Evolutionary conservation across 1,140 invertebrate genomes (phyloP).

Genomic region (Pogonomyrmex californicus): DNA sequence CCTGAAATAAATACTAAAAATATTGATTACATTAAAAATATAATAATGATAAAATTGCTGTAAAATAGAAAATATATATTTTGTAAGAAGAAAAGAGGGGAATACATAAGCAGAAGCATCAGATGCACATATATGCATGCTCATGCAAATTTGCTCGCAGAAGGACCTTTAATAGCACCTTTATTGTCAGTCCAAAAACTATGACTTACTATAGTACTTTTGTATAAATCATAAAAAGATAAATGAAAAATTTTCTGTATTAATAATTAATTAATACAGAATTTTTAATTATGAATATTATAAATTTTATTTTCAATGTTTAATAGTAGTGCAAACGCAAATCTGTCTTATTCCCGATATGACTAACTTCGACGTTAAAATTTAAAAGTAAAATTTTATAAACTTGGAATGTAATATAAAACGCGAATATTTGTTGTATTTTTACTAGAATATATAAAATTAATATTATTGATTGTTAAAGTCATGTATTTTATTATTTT

Average conservation of each 20-base stretch:
- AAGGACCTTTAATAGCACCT: slow-evolving; percentile 27
- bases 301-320: not conserved
- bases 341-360: not conserved
- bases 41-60: slow-evolving; percentile 22
- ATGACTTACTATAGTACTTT: not conserved
- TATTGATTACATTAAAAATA: slow-evolving; percentile 22
- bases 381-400: not conserved
- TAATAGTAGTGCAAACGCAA: not conserved
- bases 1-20: slow-evolving; percentile 38
- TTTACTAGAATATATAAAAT: not conserved
- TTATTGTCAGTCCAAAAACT: not conserved
- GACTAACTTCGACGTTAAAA: not conserved
- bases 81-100: slow-evolving; percentile 3
- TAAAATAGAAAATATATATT: slow-evolving; percentile 36
- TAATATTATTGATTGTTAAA: slow-evolving; percentile 4
- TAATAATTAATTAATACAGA: not conserved
- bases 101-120: slow-evolving; percentile 63
- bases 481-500: not conserved
- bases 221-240: not conserved
- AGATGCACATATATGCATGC: slow-evolving; percentile 64
- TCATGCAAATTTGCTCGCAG: slow-evolving; percentile 67
- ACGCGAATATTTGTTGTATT: not conserved
- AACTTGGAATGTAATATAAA: not conserved
- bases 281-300: not conserved
- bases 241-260: not conserved